phyloP scores from a whole-genome alignment of 2,888 invertebrate species.

The Dichetophora obliterata region DNA sequence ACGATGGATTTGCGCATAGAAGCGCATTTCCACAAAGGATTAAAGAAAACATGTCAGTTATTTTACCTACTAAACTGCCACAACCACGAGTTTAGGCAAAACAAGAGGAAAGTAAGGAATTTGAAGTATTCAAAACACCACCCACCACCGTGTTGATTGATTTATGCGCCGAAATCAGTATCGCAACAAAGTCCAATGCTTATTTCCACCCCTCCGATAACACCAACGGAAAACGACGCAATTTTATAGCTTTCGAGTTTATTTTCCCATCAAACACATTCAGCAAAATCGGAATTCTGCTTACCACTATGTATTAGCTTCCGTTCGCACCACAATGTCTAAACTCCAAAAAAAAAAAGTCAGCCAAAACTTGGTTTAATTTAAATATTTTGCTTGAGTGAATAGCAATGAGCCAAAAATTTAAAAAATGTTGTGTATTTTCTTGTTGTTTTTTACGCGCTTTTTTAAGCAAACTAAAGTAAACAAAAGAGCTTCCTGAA shows the following conservation, averaged over 20 bases:
- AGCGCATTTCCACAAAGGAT: neutral
- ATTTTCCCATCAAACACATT: neutral
- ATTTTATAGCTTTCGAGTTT: constrained; percentile 8
- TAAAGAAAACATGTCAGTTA: neutral
- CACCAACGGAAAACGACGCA: constrained; percentile 1
- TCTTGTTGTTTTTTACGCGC: neutral
- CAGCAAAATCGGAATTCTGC: neutral
- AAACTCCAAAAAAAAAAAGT: neutral
- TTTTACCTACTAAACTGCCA: neutral
- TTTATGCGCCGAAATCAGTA: constrained; percentile 3
- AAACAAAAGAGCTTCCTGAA: no score
- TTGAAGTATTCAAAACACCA: neutral
- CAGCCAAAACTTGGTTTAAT: constrained; percentile 23
- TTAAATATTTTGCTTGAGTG: constrained; percentile 30
- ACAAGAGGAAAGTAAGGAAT: neutral
- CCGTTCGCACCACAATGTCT: neutral
- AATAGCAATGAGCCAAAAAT: constrained; percentile 14
- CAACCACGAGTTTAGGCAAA: neutral
- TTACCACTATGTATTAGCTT: neutral
- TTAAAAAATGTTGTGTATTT: neutral
- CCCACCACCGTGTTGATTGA: neutral
- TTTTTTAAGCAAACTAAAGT: neutral
- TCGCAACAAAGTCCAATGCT: neutral
- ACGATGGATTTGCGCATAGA: neutral
- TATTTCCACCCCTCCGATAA: neutral